Base-by-base conservation (phyloP, 2,113 vertebrate genomes). In the Sinocyclocheilus maitianheensis region DNA sequence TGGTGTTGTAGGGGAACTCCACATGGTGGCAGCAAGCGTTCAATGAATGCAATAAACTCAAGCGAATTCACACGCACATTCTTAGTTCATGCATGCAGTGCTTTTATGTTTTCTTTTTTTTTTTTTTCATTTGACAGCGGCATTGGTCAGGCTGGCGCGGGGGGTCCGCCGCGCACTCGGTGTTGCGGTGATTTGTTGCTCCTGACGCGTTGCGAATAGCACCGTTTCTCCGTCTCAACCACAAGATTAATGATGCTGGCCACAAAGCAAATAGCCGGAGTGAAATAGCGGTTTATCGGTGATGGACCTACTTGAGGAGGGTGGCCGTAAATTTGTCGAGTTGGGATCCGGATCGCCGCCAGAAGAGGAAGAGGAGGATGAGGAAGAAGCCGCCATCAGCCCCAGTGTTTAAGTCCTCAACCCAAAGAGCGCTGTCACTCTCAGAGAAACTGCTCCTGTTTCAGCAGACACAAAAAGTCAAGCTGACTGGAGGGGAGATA, bases 271-370 rank as follows among this genome's bases (percentile, higher is more conserved):
- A 95, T 92, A 93, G 92, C 92, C 90, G 90, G 89, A 92, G 93
- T 93, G 93, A 93, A 94, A 93, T 87, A 90, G 94, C 91, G 89
- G 92, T 93, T 93, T 91, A 94, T 95, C 91, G 84, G 92, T 91
- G 89, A 91, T 93, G 93, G 94, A 97, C 97, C 95, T 99, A 99
- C 98, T 97, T 98, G 97, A 97, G 91, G 97, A 97, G 93, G 97
- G 96, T 92, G 97, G 97, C 95, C 96, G 96, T 92, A 99, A 96
- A 95, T 97, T 96, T 91, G 96, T 93, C 86, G 97, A 95, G 92
- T 95, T 96, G 94, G 97, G 95, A 91, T 98, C 97, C 89, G 96
- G 95, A 92, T 96, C 95, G 46, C 95, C 94, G 93, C 94, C 96
- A 86, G 96, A 95, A 85, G 96, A 86, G 63, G 84, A 83, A 26